Percentiles rank a stretch among this genome's conserved stretches.
Conservation (phyloP, 2,797 vertebrate species). For the Sternotherus odoratus region DNA sequence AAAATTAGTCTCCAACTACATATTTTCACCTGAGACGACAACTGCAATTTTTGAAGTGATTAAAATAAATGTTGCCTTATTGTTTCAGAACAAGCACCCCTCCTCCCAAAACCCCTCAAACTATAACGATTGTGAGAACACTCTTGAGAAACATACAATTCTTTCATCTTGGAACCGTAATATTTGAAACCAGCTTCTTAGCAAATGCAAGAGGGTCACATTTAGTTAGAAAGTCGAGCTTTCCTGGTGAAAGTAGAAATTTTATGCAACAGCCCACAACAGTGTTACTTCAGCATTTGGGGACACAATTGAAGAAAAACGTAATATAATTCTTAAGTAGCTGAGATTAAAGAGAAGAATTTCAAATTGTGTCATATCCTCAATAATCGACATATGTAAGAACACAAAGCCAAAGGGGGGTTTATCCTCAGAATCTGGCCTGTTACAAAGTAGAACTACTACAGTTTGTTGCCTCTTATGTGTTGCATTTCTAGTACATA, state of each 20-base stretch:
- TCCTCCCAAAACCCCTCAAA: not conserved
- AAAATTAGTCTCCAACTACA: not conserved
- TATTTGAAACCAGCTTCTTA: not conserved
- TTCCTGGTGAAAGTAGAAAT: rapidly evolving
- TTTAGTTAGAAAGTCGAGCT: rapidly evolving
- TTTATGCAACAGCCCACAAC: not conserved
- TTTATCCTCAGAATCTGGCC: not conserved
- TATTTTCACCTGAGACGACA: not conserved
- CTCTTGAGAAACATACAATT: not conserved
- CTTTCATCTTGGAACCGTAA: rapidly evolving
- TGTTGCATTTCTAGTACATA: not conserved
- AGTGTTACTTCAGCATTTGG: rapidly evolving
- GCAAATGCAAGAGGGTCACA: rapidly evolving
- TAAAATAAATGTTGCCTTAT: not conserved
- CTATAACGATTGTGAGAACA: rapidly evolving
- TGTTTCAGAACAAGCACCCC: not conserved
- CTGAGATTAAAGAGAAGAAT: not conserved
- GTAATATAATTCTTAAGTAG: not conserved
- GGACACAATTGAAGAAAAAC: not conserved
- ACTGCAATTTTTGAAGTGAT: not conserved
- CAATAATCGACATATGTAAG: not conserved
- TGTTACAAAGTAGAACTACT: not conserved
- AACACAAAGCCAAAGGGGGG: not conserved
- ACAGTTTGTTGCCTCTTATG: not conserved
- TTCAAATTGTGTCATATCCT: rapidly evolving